phyloP scores from a whole-genome alignment of 2,797 vertebrate genomes.

The Heliangelus exortis region DNA sequence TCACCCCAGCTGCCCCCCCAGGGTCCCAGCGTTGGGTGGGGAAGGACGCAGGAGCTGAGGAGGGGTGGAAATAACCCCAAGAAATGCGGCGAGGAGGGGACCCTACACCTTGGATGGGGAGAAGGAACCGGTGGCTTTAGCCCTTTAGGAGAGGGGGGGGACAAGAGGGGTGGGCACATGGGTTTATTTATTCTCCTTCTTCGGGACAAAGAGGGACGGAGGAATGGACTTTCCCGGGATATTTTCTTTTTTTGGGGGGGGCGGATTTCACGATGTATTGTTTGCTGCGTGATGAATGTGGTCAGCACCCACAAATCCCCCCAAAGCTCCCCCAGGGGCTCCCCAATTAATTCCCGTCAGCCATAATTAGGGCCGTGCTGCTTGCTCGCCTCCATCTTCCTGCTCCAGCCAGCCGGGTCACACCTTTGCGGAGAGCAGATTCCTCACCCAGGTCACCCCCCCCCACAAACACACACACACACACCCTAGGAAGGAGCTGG shows the following conservation, averaged over 20 bases:
- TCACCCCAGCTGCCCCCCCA: background rate
- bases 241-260: background rate
- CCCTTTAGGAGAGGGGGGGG: background rate
- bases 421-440: background rate
- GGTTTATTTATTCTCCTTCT: background rate
- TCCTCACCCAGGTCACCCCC: background rate
- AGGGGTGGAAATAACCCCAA: background rate
- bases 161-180: too few species aligned
- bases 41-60: background rate
- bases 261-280: accelerated
- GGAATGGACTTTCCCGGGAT: background rate
- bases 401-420: background rate
- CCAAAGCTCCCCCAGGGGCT: background rate
- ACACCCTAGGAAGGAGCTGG: background rate
- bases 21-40: background rate
- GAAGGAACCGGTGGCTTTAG: background rate
- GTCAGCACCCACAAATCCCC: background rate
- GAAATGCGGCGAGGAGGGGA: accelerated
- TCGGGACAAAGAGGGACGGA: background rate
- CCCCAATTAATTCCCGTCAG: background rate
- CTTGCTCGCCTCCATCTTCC: conserved; percentile 8
- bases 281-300: background rate
- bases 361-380: background rate
- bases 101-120: background rate
- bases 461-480: too few species aligned